Conservation (phyloP, 1,140 invertebrate genomes). For the Eumaeus atala region DNA sequence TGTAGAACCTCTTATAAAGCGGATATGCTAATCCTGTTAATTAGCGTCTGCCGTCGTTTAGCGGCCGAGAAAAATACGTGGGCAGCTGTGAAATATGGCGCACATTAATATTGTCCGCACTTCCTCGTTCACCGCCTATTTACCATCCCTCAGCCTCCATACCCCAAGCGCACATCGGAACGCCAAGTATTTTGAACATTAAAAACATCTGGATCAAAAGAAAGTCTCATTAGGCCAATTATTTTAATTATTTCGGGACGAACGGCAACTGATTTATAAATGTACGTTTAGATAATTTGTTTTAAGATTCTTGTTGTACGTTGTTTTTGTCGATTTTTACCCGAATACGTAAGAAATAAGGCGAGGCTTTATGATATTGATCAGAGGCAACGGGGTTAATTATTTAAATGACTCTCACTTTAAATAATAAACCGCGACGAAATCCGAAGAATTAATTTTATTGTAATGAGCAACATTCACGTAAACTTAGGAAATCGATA, state of each 20-base stretch:
- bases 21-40: slow-evolving; percentile 59
- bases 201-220: slow-evolving; percentile 28
- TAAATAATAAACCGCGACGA: too few relatives aligned
- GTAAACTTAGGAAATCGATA: too few relatives aligned
- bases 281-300: slow-evolving; percentile 3
- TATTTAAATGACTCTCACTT: too few relatives aligned
- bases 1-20: slow-evolving; percentile 6
- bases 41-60: slow-evolving; percentile 52
- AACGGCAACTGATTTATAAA: slow-evolving; percentile 4
- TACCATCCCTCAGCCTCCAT: slow-evolving; percentile 41
- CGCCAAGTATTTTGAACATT: slow-evolving; percentile 25
- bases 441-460: too few relatives aligned
- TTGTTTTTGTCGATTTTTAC: not conserved
- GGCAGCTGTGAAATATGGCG: slow-evolving; percentile 54
- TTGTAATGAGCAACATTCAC: too few relatives aligned
- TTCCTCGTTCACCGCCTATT: slow-evolving; percentile 57
- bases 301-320: not conserved
- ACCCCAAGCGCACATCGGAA: slow-evolving; percentile 15
- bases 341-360: too few relatives aligned
- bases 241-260: slow-evolving; percentile 12
- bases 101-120: slow-evolving; percentile 67
- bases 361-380: too few relatives aligned
- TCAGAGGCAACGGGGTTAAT: too few relatives aligned
- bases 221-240: slow-evolving; percentile 10
- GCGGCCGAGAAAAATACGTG: slow-evolving; percentile 56